phyloP scores from a whole-genome alignment of 1,140 invertebrate species.

The Nasonia vitripennis region DNA sequence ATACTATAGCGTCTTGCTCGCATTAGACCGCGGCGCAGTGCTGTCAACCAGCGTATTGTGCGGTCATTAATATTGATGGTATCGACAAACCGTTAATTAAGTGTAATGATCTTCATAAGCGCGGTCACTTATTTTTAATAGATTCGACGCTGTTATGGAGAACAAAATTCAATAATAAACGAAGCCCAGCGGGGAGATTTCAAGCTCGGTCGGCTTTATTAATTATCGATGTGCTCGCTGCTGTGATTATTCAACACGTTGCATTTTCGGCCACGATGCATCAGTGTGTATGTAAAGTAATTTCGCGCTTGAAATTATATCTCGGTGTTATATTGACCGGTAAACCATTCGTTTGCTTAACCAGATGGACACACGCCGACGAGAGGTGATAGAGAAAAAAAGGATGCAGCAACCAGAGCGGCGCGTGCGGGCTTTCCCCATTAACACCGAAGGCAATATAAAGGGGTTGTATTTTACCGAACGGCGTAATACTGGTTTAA shows the following conservation, averaged over 20 bases:
- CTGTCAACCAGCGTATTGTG: not conserved
- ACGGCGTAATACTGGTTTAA: too few species aligned
- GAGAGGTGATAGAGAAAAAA: not conserved
- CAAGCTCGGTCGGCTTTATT: not conserved
- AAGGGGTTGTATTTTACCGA: too few species aligned
- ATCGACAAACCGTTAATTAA: not conserved
- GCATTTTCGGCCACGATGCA: not conserved
- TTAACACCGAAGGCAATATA: not conserved
- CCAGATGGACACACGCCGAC: not conserved
- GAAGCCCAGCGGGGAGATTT: not conserved
- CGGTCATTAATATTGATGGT: not conserved
- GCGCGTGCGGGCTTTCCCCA: not conserved
- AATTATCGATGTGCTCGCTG: not conserved
- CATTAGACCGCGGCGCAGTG: too few species aligned
- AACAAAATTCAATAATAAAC: not conserved
- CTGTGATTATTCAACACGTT: not conserved
- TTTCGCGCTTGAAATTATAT: not conserved
- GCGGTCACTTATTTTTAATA: not conserved
- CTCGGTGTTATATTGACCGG: not conserved
- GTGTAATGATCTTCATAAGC: not conserved
- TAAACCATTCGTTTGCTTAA: not conserved
- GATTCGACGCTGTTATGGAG: not conserved
- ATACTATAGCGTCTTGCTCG: too few species aligned
- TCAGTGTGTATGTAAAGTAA: not conserved
- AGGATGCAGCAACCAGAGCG: too few species aligned